Conservation (phyloP, 1,140 invertebrate genomes). For the Drosophila azteca region DNA sequence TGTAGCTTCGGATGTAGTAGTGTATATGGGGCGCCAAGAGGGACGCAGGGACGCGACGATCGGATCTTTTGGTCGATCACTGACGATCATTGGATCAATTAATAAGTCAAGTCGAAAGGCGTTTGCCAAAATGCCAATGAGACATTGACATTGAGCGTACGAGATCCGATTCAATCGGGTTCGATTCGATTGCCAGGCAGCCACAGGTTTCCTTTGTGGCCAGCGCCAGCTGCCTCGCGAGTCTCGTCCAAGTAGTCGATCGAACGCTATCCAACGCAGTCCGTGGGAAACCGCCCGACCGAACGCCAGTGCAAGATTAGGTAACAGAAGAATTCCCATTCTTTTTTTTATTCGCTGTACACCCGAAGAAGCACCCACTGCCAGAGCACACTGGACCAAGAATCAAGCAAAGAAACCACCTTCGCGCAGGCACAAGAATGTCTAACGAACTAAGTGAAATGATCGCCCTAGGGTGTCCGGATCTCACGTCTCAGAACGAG, state of each 20-base stretch:
- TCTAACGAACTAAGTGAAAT: constrained; percentile 80
- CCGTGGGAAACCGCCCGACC: constrained; percentile 29
- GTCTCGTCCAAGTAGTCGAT: constrained; percentile 65
- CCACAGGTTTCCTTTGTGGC: constrained; percentile 68
- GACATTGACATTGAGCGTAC: constrained; percentile 75
- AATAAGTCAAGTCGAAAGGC: constrained; percentile 64
- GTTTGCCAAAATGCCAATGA: constrained; percentile 81
- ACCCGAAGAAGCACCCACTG: no score
- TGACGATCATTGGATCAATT: constrained; percentile 57
- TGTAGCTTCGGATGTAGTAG: constrained; percentile 2
- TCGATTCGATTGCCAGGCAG: constrained; percentile 29
- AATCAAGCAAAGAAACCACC: background rate
- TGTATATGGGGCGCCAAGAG: constrained; percentile 36
- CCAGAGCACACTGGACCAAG: constrained; percentile 13
- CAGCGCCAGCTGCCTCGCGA: constrained; percentile 63
- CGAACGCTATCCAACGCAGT: constrained; percentile 61
- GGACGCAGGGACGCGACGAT: constrained; percentile 25
- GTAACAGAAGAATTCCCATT: constrained; percentile 45
- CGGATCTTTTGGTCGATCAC: constrained; percentile 31
- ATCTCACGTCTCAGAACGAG: constrained; percentile 57
- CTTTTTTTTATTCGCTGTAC: constrained; percentile 3
- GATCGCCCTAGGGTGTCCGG: constrained; percentile 75
- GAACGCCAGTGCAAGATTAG: constrained; percentile 59
- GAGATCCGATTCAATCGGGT: constrained; percentile 19
- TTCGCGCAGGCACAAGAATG: constrained; percentile 43